Conservation (phyloP, 2,113 vertebrate genomes). For the Ciconia boyciana region DNA sequence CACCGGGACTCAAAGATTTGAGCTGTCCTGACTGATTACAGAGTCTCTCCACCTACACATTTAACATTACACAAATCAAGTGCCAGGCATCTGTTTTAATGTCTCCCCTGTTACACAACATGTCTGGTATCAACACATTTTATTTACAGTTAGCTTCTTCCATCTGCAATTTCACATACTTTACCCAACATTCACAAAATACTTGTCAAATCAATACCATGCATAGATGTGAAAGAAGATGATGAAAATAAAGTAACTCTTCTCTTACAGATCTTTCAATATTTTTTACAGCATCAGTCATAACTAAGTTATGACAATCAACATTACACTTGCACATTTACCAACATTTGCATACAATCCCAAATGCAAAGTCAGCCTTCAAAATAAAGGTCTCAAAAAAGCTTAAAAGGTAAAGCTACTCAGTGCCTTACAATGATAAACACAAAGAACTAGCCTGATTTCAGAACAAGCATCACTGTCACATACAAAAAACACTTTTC, state of each 20-base stretch:
- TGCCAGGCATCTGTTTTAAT: background rate
- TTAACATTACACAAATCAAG: background rate
- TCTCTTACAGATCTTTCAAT: background rate
- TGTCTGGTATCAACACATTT: background rate
- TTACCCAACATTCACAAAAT: background rate
- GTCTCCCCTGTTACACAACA: background rate
- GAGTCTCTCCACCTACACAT: background rate
- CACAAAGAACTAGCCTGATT: background rate
- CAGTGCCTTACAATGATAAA: background rate
- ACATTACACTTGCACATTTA: background rate
- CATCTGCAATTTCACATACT: background rate
- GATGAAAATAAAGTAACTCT: background rate
- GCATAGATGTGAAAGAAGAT: background rate
- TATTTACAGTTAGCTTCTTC: background rate
- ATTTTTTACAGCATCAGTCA: background rate
- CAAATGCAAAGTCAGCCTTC: background rate
- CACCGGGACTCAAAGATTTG: background rate
- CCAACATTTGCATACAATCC: background rate
- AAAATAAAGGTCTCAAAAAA: background rate
- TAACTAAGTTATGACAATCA: background rate
- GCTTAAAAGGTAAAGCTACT: background rate
- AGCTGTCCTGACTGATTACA: background rate
- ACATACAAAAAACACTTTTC: background rate
- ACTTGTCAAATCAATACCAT: background rate
- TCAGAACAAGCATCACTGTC: background rate